phyloP scores from a whole-genome alignment of 1,140 invertebrate species.

The Lepidotrigona ventralis region DNA sequence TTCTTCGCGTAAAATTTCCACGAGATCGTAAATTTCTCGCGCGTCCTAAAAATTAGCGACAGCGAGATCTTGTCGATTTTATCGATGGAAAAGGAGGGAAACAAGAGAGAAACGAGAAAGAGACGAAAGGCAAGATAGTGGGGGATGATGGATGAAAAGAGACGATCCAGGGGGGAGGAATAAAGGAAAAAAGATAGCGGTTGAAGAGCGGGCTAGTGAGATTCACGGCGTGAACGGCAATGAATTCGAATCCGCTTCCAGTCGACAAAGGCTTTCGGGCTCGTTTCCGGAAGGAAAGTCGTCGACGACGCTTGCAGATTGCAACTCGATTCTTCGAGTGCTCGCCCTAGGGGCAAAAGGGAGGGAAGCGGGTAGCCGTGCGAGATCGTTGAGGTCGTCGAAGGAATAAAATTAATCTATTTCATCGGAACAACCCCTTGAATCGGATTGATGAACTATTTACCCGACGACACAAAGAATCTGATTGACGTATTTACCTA shows the following conservation, averaged over 20 bases:
- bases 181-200: neutral
- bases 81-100: neutral
- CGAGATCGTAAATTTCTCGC: too few species aligned
- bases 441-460: conserved; percentile 78
- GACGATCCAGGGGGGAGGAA: neutral
- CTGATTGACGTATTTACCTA: conserved; percentile 77
- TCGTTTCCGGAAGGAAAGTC: conserved; percentile 43
- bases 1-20: neutral
- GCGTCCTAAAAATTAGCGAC: neutral
- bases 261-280: conserved; percentile 33
- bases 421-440: conserved; percentile 70
- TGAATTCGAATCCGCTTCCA: conserved; percentile 43
- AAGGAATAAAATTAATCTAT: conserved; percentile 73
- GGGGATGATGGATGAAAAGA: neutral
- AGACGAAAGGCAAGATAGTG: neutral
- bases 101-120: neutral
- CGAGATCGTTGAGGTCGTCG: conserved; percentile 27
- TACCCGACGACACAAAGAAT: conserved; percentile 72
- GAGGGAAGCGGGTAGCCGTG: neutral
- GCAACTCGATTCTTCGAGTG: conserved; percentile 15
- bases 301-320: conserved; percentile 32
- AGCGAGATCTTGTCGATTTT: too few species aligned
- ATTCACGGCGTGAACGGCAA: conserved; percentile 34
- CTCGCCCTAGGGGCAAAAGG: neutral
- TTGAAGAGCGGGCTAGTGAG: neutral